Conservation (phyloP, 2,797 vertebrate genomes). For the Vespertilio murinus region DNA sequence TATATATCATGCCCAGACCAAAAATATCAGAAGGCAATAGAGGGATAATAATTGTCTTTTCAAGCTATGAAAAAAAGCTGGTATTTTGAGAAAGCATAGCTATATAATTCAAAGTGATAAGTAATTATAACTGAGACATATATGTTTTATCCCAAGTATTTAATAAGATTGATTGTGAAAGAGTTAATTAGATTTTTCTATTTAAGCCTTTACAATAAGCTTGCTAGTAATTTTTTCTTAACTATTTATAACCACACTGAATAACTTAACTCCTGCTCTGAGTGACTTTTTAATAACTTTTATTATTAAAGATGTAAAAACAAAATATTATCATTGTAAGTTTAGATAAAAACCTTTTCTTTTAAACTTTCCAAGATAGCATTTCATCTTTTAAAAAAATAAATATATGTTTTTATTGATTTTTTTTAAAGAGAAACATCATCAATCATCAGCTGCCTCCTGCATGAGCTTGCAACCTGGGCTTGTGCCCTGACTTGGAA, state of each 20-base stretch:
- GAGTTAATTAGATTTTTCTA: slow-evolving; percentile 53
- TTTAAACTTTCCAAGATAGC: not conserved
- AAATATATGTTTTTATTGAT: too few relatives aligned
- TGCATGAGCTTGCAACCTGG: too few relatives aligned
- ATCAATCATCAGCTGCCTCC: too few relatives aligned
- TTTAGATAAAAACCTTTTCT: slow-evolving; percentile 15
- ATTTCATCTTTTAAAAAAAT: not conserved
- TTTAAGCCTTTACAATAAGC: slow-evolving; percentile 7
- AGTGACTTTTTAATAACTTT: slow-evolving; percentile 9
- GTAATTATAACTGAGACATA: slow-evolving; percentile 64
- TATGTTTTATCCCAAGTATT: slow-evolving; percentile 72
- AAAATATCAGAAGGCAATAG: slow-evolving; percentile 48
- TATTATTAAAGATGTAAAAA: not conserved
- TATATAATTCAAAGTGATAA: slow-evolving; percentile 68
- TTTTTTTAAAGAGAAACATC: too few relatives aligned
- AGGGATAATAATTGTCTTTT: slow-evolving; percentile 65
- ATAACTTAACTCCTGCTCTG: not conserved
- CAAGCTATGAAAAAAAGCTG: slow-evolving; percentile 63
- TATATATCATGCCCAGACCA: slow-evolving; percentile 72
- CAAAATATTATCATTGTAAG: not conserved
- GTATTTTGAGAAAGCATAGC: slow-evolving; percentile 68
- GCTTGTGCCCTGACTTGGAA: too few relatives aligned
- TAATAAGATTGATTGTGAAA: slow-evolving; percentile 73
- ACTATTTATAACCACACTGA: slow-evolving; percentile 27
- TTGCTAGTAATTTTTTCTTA: slow-evolving; percentile 55